Evolutionary conservation across 2,888 invertebrate genomes (phyloP), one percentile per base, ranked within the genome.

Genomic region (Cantharis rufa): DNA sequence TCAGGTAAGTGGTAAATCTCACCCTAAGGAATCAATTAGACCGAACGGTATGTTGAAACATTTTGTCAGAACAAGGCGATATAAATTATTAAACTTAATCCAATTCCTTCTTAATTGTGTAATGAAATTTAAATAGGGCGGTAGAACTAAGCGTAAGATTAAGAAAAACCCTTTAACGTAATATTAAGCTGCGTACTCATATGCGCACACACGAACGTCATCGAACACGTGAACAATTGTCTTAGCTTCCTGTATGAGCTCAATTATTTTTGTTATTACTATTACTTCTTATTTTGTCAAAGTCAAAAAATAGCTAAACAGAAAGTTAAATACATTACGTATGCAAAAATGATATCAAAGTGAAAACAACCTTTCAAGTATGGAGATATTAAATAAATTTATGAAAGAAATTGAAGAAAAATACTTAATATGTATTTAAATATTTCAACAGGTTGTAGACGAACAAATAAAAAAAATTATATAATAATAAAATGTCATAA

Each of bases 1-100:
- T 64, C 21, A 16, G 21, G 21, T 48, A 48, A 48, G 48, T 64
- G 64, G 18, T 3, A 21, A 64, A 64, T 21, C 13, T 15, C 13
- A 64, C 64, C 64, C 64, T 66, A 66, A 16, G 64, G 64, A 66
- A 66, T 16, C 64, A 66, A 66, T 66, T 66, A 66, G 24, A 66
- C 24, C 13, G 7, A 21, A 66, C n/a, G 64, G n/a, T 21, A 66
- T 16, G 24, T 15, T 66, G 16, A 15, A 10, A 63, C 63, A 21
- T 16, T 15, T 16, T n/a, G 16, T 15, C 13, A 15, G 10, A 63
- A 63, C 63, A 18, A 18, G n/a, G 5, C 48, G 48, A n/a, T 48
- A 48, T 48, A 48, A 48, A 48, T 48, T n/a, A 48, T 48, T 48
- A 48, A 48, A 48, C n/a, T n/a, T 48, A 48, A 48, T 48, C 5